A percentile compares a stretch with the other conserved stretches of the same genome.
phyloP scores from a whole-genome alignment of 2,888 invertebrate genomes.

The Drosophila stalkeri region DNA sequence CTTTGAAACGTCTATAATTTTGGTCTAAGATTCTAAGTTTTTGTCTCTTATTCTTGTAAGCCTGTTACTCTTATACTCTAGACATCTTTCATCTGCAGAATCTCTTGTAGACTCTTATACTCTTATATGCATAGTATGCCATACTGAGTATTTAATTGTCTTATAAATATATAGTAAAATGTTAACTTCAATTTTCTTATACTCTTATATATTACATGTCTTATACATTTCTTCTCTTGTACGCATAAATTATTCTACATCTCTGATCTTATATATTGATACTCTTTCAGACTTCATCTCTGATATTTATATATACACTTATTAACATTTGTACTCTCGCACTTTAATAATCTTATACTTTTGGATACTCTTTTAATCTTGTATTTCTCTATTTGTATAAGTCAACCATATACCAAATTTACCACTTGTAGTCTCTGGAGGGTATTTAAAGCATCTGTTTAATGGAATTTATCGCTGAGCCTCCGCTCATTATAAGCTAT shows the following conservation, averaged over 20 bases:
- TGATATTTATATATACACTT: background rate
- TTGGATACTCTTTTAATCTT: background rate
- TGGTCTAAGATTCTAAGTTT: background rate
- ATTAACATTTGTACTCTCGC: background rate
- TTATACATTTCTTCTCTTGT: background rate
- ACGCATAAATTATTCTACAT: background rate
- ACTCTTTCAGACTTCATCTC: background rate
- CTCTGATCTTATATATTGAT: background rate
- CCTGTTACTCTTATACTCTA: too few species aligned
- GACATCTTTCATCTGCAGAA: background rate
- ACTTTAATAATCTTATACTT: background rate
- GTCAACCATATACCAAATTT: background rate
- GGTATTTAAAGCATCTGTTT: conserved; percentile 7
- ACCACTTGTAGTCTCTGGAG: background rate
- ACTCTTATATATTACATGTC: background rate
- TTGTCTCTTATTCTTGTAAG: too few species aligned
- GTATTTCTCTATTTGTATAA: background rate
- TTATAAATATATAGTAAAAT: too few species aligned
- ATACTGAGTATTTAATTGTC: too few species aligned
- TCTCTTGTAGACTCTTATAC: background rate
- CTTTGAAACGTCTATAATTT: background rate
- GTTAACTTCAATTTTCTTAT: background rate
- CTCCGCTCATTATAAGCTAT: background rate
- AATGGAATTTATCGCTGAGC: background rate
- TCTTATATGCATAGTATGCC: background rate